phyloP scores from a whole-genome alignment of 2,797 vertebrate genomes.

The Melanotaenia boesemani region DNA sequence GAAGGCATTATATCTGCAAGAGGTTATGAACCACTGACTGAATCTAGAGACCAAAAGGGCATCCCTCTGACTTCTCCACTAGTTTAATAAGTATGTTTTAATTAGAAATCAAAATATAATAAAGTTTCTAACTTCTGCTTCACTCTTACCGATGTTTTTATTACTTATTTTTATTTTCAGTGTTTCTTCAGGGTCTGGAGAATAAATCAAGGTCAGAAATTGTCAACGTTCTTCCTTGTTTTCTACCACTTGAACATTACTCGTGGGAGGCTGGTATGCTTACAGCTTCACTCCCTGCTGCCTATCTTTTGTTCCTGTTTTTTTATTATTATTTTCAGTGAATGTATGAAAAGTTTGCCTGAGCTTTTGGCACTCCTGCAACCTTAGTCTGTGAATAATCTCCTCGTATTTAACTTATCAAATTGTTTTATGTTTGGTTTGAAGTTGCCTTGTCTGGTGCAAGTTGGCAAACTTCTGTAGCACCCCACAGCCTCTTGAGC shows the following conservation, averaged over 20 bases:
- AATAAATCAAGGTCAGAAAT: conserved; percentile 3
- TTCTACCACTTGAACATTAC: not conserved
- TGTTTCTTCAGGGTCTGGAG: not conserved
- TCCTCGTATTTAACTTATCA: no score
- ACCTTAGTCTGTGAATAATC: no score
- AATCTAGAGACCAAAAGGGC: not conserved
- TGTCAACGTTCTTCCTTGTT: not conserved
- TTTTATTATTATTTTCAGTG: not conserved
- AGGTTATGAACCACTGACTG: not conserved
- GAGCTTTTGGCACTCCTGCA: no score
- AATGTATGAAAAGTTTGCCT: not conserved
- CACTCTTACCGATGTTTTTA: not conserved
- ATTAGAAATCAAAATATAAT: not conserved
- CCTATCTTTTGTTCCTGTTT: no score
- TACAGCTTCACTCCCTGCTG: not conserved
- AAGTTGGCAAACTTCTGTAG: no score
- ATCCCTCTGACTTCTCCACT: not conserved
- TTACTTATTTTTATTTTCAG: not conserved
- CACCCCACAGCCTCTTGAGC: no score
- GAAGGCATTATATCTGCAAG: not conserved
- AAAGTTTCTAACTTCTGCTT: not conserved
- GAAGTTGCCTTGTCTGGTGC: not conserved
- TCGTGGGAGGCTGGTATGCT: not conserved
- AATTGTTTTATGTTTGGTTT: no score
- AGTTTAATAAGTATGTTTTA: not conserved